Base-by-base conservation (phyloP, 2,113 vertebrate genomes). In the Casuarius casuarius region DNA sequence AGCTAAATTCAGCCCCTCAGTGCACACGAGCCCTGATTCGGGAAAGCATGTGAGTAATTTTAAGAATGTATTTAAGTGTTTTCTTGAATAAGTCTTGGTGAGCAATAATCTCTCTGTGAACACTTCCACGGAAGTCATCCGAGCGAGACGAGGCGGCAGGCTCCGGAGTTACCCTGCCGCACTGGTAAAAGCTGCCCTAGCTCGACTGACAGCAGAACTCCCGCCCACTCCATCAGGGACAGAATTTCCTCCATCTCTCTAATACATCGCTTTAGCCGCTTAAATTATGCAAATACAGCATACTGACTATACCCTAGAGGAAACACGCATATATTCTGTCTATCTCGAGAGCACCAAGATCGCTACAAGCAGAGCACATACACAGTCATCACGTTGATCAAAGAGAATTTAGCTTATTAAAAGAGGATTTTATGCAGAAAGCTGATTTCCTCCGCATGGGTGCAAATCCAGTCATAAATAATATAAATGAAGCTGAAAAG, bases 371-470 rank as follows among this genome's bases (percentile, higher is more conserved):
- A 2, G 62, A 82, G 94, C 62, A 76, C 61, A 65, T 73, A 62
- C 91, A 80, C 23, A 84, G 80, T 13, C 56, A 61, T 75, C 83
- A 23, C 35, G 17, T 23, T 87, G 96, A 94, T 95, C 96, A 97
- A 94, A 96, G 95, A 22, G 74, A 94, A 89, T 83, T 89, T 67
- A 85, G 92, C 59, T 95, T 67, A 89, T 95, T 92, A 94, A 84
- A 84, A 62, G 54, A 63, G 21, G 40, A 63, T 68, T 89, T 74
- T 62, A 54, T 25, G 71, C 71, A 90, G 74, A 89, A 94, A 91
- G 71, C 63, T 56, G 46, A 89, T 85, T 87, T 89, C 22, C 20
- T 79, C 87, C 17, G 46, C 59, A 35, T 1, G 51, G 84, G 42
- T 73, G 89, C 63, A 68, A 92, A 95, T 74, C 68, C 65, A 90